A percentile compares a stretch with the other conserved stretches of the same genome.
Evolutionary conservation across 1,140 invertebrate species (phyloP).

Genomic region (Theocolax elegans): DNA sequence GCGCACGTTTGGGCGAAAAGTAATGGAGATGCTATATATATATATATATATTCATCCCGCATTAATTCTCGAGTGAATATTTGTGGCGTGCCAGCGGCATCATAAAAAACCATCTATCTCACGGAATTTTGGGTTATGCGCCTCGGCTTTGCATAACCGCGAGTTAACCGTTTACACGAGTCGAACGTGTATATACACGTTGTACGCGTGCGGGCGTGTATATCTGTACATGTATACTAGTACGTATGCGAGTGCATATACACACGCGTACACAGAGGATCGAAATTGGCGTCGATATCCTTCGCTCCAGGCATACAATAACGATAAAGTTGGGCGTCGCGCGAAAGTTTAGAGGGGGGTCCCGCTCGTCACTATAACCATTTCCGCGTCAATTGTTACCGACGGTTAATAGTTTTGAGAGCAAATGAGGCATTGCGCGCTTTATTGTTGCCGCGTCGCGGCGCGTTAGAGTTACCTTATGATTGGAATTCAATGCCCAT

Average conservation of each 20-base stretch:
- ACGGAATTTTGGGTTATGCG: neutral
- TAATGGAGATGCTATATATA: neutral
- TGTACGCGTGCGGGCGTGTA: neutral
- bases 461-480: neutral
- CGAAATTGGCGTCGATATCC: conserved; percentile 5
- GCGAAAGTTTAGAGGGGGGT: neutral
- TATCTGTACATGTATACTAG: no score
- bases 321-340: neutral
- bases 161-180: neutral
- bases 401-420: conserved; percentile 24
- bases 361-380: neutral
- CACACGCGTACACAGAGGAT: neutral
- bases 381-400: neutral
- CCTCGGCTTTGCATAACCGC: neutral
- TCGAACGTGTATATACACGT: neutral
- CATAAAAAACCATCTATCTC: neutral
- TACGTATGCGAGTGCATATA: neutral
- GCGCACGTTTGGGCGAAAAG: neutral
- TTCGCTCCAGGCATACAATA: neutral
- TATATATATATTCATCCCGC: neutral
- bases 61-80: neutral
- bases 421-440: conserved; percentile 24
- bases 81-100: neutral
- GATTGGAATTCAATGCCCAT: neutral
- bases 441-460: neutral